Evolutionary conservation across 2,113 vertebrate genomes (phyloP), one percentile per base, ranked within the genome.

Genomic region (Podarcis raffonei): DNA sequence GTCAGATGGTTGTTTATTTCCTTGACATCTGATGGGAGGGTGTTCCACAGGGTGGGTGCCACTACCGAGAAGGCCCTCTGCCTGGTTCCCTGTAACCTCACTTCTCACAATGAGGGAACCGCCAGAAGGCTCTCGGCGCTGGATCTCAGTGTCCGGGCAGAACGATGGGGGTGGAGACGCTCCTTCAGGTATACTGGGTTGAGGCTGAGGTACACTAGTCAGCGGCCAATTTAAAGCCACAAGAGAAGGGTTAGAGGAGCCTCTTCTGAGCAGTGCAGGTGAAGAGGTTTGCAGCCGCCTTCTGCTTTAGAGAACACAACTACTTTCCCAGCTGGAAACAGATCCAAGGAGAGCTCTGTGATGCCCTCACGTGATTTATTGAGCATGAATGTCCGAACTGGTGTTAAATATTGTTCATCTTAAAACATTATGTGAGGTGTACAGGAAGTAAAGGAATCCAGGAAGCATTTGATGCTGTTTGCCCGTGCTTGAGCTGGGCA

Each of bases 131-230:
- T 11, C 48, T 53, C 48, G 2, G 48, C 12, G 48, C 48, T 53
- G 48, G 0, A 53, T 11, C 48, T 53, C 48, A 53, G 48, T 53
- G 48, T 12, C 48, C 2, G 0, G 2, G 48, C 48, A 2, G 48
- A 53, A 53, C 0, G 2, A 53, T 53, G 11, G 48, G 0, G 48
- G 9, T 53, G 48, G 48, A 53, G 48, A 53, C 0, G 2, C 11
- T 53, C 48, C 48, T 12, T 53, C 48, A 53, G 48, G 11, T 48
- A 48, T 48, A 48, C 48, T 48, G 1, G 48, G 48, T 2, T 11
- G 48, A 48, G 48, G 48, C 48, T 1, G 9, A 48, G 48, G 48
- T 12, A 13, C 25, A 53, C 25, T 30, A 53, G 22, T 25, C 9
- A 53, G 39, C 1, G 27, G 76, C 11, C 42, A 48, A 48, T 37